phyloP scores from a whole-genome alignment of 2,888 invertebrate genomes.

The Nymphalis polychloros region DNA sequence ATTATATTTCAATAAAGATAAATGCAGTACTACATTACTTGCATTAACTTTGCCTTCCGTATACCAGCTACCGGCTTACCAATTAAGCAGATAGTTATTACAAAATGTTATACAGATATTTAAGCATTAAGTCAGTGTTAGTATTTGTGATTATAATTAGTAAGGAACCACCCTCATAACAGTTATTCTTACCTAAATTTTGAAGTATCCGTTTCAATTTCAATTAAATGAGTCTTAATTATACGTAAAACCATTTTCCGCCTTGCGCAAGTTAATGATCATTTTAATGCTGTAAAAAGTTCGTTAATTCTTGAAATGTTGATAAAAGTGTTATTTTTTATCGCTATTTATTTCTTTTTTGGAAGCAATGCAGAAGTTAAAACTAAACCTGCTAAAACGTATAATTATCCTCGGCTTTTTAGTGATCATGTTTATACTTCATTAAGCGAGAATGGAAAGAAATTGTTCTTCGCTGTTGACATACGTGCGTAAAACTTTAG shows the following conservation, averaged over 20 bases:
- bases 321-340: slow-evolving; percentile 2
- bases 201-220: slow-evolving; percentile 24
- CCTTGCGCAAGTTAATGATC: slow-evolving; percentile 37
- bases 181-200: slow-evolving; percentile 10
- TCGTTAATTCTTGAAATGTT: slow-evolving; percentile 24
- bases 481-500: slow-evolving; percentile 51
- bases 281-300: slow-evolving; percentile 31
- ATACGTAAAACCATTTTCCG: slow-evolving; percentile 38
- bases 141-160: background rate
- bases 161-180: background rate
- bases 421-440: slow-evolving; percentile 50
- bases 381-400: slow-evolving; percentile 20
- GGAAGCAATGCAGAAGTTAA: slow-evolving; percentile 10
- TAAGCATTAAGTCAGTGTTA: background rate
- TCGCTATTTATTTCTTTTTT: slow-evolving; percentile 15
- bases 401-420: slow-evolving; percentile 47
- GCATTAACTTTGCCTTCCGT: too few species aligned
- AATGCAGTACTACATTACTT: too few species aligned
- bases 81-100: background rate
- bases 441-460: slow-evolving; percentile 50
- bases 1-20: too few species aligned
- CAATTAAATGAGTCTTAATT: slow-evolving; percentile 39
- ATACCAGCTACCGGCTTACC: too few species aligned
- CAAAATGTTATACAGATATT: background rate
- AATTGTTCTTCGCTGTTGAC: slow-evolving; percentile 51